phyloP scores from a whole-genome alignment of 2,113 vertebrate species.

The Oryzias curvinotus region DNA sequence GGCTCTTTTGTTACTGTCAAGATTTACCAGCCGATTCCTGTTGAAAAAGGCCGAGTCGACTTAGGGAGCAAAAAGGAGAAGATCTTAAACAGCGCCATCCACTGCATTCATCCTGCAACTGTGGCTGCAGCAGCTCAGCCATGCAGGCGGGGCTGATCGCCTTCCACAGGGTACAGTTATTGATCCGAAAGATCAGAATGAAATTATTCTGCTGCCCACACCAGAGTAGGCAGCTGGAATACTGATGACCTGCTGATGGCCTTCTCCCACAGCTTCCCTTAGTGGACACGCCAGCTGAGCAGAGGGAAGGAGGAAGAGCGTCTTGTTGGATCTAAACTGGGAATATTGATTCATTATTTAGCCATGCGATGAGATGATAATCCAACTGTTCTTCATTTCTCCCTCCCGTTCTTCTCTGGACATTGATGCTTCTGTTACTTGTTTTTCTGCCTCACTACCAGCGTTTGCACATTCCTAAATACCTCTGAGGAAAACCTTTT shows the following conservation, averaged over 20 bases:
- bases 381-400: conserved; percentile 16
- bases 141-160: conserved; percentile 41
- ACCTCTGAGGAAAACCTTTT: conserved; percentile 30
- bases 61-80: conserved; percentile 9
- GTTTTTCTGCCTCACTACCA: conserved; percentile 17
- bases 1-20: background rate
- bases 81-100: conserved; percentile 7
- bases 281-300: conserved; percentile 30
- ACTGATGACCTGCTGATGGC: conserved; percentile 67
- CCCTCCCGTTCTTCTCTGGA: conserved; percentile 23
- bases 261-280: conserved; percentile 61
- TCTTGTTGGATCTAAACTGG: conserved; percentile 48
- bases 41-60: background rate
- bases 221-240: conserved; percentile 64
- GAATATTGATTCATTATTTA: conserved; percentile 56
- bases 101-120: background rate
- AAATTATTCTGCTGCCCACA: conserved; percentile 72
- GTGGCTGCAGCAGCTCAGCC: conserved; percentile 33
- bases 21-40: background rate
- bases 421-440: conserved; percentile 25
- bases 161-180: conserved; percentile 53
- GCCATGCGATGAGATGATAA: conserved; percentile 40
- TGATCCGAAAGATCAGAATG: conserved; percentile 68
- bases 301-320: conserved; percentile 9
- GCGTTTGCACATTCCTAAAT: conserved; percentile 21